Evolutionary conservation across 2,113 vertebrate genomes (phyloP), one percentile per base, ranked within the genome.

Genomic region (Cynopterus brachyotis): DNA sequence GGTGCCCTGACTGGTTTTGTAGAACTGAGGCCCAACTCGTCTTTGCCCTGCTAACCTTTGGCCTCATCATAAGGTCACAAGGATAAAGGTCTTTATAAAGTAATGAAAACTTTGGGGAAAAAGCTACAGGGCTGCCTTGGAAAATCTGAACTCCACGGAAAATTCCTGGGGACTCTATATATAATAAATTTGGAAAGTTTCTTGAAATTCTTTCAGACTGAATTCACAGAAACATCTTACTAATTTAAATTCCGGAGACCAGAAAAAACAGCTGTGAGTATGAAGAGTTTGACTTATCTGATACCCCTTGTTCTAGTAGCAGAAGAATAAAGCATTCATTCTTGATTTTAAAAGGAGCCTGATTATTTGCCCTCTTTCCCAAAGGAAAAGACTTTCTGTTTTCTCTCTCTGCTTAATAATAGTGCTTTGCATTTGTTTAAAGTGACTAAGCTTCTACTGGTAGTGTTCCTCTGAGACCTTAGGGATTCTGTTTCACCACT

Each of bases 191-290:
- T 85, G 93, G 40, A 75, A 92, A 92, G 9, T 89, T 95, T 85
- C 50, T 73, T 96, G 87, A 86, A 97, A 95, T 79, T 28, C 32
- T 84, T 82, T 40, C 59, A 79, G 86, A 81, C 40, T 83, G 53
- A 95, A 86, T 66, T 89, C 64, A 79, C 3, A 82, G 76, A 22
- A 82, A 50, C 30, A 45, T 55, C 47, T 86, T 91, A 89, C 28
- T 97, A 70, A 92, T 92, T 94, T 86, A 79, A 60, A 79, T 73
- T 70, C 87, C 70, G 80, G 42, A 69, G 91, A 94, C 24, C 50
- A 90, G 57, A 92, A 86, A 87, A 92, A 90, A 50, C 16, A 91
- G 64, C 57, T 83, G 57, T 84, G 83, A 83, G 50, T 89, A 81
- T 40, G 76, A 89, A 92, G 69, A 83, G 17, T 92, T 70, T 55